Evolutionary conservation across 2,797 vertebrate species (phyloP), one percentile per base, ranked within the genome.

Genomic region (Sebastes minor): DNA sequence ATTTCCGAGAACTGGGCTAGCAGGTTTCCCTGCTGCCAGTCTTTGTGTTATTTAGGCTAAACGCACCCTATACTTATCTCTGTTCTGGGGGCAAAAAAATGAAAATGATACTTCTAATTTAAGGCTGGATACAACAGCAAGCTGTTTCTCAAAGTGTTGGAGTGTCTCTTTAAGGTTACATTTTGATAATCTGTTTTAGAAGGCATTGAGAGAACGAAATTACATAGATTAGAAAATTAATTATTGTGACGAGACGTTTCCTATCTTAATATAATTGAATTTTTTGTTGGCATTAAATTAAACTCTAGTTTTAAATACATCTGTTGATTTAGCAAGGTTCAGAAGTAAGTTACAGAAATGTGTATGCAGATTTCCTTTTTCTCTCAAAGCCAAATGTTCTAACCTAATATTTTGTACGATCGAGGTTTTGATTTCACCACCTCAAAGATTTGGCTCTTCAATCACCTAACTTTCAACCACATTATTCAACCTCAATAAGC

Each of bases 341-440:
- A 71, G 20, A 75, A 71, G 33, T 59, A 75, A 71, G 33, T 59
- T 28, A 70, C n/a, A 38, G 4, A 70, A 35, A 35, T 69, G 22
- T 65, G 35, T 53, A 28, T 62, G 25, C 5, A 68, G 3, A 25
- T 71, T 60, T 33, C 5, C 0, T 38, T 75, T 57, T 30, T 33
- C 8, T 65, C 5, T 74, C 28, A 52, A 73, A 87, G 49, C 33
- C 7, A 69, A 80, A 79, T 85, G 49, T 49, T 75, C 73, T 79
- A 86, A 86, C 59, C 67, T 5, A 80, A 81, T 86, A 42, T 63
- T 74, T 81, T 52, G 3, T 60, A 49, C 10, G 9, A 80, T 84
- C 13, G 69, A 49, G 12, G 4, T 27, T 83, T 86, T 78, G 14
- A 76, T 88, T 84, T 76, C 10, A 75, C 62, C 78, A 61, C 25